Base-by-base conservation (phyloP, 2,113 vertebrate species). In the Corynorhinus townsendii region DNA sequence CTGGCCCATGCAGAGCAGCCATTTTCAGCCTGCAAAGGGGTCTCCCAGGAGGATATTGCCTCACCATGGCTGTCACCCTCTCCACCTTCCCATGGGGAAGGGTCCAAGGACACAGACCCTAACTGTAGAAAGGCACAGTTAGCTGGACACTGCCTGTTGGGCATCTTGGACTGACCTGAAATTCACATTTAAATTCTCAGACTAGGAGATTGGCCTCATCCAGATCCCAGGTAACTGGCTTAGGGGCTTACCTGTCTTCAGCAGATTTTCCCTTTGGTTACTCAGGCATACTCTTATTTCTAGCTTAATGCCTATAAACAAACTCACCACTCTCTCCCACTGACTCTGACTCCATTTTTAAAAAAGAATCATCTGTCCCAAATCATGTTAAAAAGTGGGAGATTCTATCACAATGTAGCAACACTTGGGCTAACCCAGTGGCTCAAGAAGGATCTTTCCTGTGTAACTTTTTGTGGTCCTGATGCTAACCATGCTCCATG, bases 211-310 rank as follows among this genome's bases (percentile, higher is more conserved):
- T 76, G 24, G 19, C 71, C 54, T 93, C 54, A 40, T 90, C 90
- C 93, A 96, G 89, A 68, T 93, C 96, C 0, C 11, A 40, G 79
- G 94, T 91, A 73, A 93, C 17, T 73, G 45, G 72, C 71, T 95
- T 96, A 93, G 20, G 19, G 17, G 45, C 14, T n/a, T 92, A 54
- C 45, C 62, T 94, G 4, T 52, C 77, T 90, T 93, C 45, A 89
- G 11, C 22, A 91, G 54, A 90, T 94, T 68, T 80, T 76, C 85
- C n/a, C 62, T 91, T 64, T 43, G 88, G 89, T 95, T 89, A 86
- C 66, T 91, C 90, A 89, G 54, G 82, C 83, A 30, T 77, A n/a
- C 28, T 40, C 89, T 94, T 89, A 69, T 12, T 77, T 88, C 45
- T 14, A 62, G 35, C 17, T 80, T 92, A 82, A 56, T 85, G 89